Evolutionary conservation across 2,888 invertebrate species (phyloP).

Genomic region (Stenodera caucasica): DNA sequence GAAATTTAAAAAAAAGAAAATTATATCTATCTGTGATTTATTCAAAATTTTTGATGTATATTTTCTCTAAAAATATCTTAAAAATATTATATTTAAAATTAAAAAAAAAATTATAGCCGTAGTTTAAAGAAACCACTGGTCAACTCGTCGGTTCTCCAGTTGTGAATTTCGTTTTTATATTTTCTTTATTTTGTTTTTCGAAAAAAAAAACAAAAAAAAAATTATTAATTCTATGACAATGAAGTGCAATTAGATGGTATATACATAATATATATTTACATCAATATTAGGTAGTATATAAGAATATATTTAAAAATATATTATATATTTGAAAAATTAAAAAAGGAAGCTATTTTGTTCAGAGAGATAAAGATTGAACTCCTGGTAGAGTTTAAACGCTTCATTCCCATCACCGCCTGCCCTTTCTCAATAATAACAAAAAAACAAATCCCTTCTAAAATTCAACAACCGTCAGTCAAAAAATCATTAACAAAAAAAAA

Average conservation of each 20-base stretch:
- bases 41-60: slow-evolving; percentile 64
- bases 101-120: slow-evolving; percentile 14
- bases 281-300: slow-evolving; percentile 59
- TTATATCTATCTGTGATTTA: slow-evolving; percentile 64
- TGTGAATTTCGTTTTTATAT: slow-evolving; percentile 33
- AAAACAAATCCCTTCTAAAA: slow-evolving; percentile 18
- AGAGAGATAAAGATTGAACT: slow-evolving; percentile 68
- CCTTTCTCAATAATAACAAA: not conserved
- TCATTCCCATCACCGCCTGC: slow-evolving; percentile 45
- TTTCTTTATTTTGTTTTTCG: slow-evolving; percentile 22
- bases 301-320: slow-evolving; percentile 56
- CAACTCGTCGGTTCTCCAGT: slow-evolving; percentile 37
- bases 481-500: too few relatives aligned
- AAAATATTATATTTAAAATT: slow-evolving; percentile 46
- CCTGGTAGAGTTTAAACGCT: slow-evolving; percentile 57
- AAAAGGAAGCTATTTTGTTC: slow-evolving; percentile 62
- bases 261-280: slow-evolving; percentile 62
- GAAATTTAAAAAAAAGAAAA: slow-evolving; percentile 44
- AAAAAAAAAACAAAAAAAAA: not conserved
- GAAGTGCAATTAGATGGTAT: slow-evolving; percentile 68
- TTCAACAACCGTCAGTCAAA: slow-evolving; percentile 55
- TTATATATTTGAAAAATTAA: slow-evolving; percentile 56
- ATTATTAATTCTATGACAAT: slow-evolving; percentile 58
- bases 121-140: not conserved
- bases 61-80: slow-evolving; percentile 63